Base-by-base conservation (phyloP, 2,888 invertebrate genomes). In the Mythimna loreyi region DNA sequence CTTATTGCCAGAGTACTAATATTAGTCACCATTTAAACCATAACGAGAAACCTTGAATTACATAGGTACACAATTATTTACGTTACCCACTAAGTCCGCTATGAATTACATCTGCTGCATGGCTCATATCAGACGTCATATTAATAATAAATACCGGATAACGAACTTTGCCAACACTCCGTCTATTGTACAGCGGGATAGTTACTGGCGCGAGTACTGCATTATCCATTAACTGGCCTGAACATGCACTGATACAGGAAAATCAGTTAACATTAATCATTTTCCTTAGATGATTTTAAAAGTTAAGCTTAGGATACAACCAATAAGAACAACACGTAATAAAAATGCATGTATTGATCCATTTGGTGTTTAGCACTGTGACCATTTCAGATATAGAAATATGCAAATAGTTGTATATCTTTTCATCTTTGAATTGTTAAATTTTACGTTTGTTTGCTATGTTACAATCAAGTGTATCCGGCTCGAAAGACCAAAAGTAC, bases 111-210 rank as follows among this genome's bases (percentile, higher is more conserved):
- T 66, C 57, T 72, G 50, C 57, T 72, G 66, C 52, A 73, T 69
- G 82, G 73, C 69, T 78, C 74, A 78, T 67, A 65, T 67, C 82
- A 61, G 59, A 67, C 77, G 56, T 76, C 67, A 60, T 68, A 72
- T 78, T 77, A 67, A 72, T 72, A 81, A 78, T 78, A 79, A 78
- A 81, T 79, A 81, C 73, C 40, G 73, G 65, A 82, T 80, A 72
- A 80, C 63, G 23, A 77, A 75, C 62, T 70, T 75, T 68, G 80
- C 82, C 80, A 79, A 75, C 62, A 59, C 33, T 58, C n/a, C 19
- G 56, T 53, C 57, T 69, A 75, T 62, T 61, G 45, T 65, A 36
- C 57, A 52, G 6, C 49, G 19, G 55, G 30, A 63, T 55, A 76
- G 80, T 59, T 68, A 68, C 52, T 65, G 47, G 61, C 30, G 55